A percentile compares a stretch with the other conserved stretches of the same genome.
These are phyloP conservation scores for Telmatherina bonti DNA, from an alignment of 2,797 vertebrate species.

Conservation along the genomic window DNA sequence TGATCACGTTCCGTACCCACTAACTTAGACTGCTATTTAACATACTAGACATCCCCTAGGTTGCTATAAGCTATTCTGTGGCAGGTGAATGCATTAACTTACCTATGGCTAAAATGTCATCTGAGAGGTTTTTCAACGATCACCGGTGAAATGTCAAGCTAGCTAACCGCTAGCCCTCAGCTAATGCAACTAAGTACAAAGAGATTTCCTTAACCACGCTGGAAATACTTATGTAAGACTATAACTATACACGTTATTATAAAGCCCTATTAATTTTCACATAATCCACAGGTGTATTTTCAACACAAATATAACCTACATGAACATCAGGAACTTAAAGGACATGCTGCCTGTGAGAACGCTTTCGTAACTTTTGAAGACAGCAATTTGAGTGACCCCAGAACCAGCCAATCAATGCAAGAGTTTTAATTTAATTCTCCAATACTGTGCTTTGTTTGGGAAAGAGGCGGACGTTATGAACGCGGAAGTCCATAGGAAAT, in stretches of 20 bases:
- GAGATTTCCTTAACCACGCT: neutral
- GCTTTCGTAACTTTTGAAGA: slow-evolving; percentile 13
- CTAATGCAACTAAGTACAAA: neutral
- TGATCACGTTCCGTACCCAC: neutral
- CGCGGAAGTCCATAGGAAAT: neutral
- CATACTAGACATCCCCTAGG: neutral
- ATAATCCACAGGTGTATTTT: neutral
- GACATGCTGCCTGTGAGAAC: neutral
- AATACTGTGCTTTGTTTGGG: slow-evolving; percentile 35
- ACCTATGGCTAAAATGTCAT: slow-evolving; percentile 43
- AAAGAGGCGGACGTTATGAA: slow-evolving; percentile 21
- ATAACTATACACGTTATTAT: neutral
- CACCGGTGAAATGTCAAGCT: slow-evolving; percentile 17
- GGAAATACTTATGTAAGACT: neutral
- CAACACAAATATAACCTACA: slow-evolving; percentile 6
- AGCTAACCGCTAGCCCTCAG: slow-evolving; percentile 33
- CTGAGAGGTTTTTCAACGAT: slow-evolving; percentile 26
- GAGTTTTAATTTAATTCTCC: neutral
- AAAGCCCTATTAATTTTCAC: accelerated
- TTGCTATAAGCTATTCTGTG: neutral
- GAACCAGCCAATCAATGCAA: slow-evolving; percentile 34
- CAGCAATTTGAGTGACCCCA: neutral
- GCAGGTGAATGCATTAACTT: slow-evolving; percentile 1
- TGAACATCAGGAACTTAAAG: neutral
- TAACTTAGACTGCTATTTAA: neutral